Base-by-base conservation (phyloP, 2,888 invertebrate species). In the Falcaria lacertinaria region DNA sequence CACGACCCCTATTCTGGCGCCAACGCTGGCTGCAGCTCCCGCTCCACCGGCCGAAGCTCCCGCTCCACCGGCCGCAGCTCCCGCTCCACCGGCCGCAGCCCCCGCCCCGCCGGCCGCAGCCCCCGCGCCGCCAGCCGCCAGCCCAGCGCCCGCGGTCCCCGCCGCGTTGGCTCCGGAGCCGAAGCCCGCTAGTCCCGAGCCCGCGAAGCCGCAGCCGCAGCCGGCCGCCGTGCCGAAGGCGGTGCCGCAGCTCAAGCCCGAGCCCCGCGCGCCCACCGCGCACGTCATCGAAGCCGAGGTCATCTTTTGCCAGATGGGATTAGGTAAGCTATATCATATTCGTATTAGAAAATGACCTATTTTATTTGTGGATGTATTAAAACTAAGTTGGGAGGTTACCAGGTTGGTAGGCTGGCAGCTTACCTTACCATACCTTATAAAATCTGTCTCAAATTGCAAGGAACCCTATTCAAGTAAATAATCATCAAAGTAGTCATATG, bases 221-320 rank as follows among this genome's bases (percentile, higher is more conserved):
- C 49, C 45, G 32, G 44, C 49, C 33, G 54, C 45, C 6, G 44
- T 32, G 15, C 44, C 48, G 4, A 49, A 50, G 39, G 53, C 67
- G 19, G 54, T 53, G 14, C 54, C 56, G 25, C 49, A 54, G 50
- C 59, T 50, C 43, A 66, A 52, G 57, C 79, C 60, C 28, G 77
- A 76, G 52, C 63, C 74, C 45, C 76, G 78, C 51, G 71, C 73
- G 41, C 78, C 86, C 44, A 63, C 80, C 44, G 84, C 90, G 28
- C 88, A 88, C 66, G 85, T 91, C 68, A 91, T 91, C 50, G 91
- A 92, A 64, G 92, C 93, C 34, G 93, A 93, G 66, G 92, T 93
- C 54, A 92, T 94, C 65, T 94, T 94, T 85, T 91, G 92, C 74
- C 92, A 92, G 76, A 93, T 94, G 91, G 93, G 93, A 62, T 82